A percentile compares a stretch with the other conserved stretches of the same genome.
phyloP scores from a whole-genome alignment of 2,888 invertebrate genomes.

The Drepana falcataria region DNA sequence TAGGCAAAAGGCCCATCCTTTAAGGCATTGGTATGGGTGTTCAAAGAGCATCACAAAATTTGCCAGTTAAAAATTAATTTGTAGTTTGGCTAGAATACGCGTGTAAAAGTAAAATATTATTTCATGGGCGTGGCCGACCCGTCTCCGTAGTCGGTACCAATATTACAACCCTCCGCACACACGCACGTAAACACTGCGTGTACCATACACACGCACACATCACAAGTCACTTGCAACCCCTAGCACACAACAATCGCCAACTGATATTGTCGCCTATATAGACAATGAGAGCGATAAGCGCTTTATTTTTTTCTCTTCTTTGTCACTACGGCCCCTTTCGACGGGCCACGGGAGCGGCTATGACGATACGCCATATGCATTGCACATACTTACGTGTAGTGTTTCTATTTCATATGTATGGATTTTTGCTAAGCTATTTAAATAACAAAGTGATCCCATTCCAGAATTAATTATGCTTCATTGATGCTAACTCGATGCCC shows the following conservation, averaged over 20 bases:
- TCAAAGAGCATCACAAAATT: no score
- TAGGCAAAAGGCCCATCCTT: no score
- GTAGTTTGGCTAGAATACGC: conserved; percentile 17
- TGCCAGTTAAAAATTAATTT: conserved; percentile 8
- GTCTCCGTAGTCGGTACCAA: conserved; percentile 50
- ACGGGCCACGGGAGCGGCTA: conserved; percentile 29
- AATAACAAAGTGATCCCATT: conserved; percentile 31
- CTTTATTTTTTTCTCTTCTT: conserved; percentile 69
- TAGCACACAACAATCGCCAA: conserved; percentile 31
- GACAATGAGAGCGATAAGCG: conserved; percentile 66
- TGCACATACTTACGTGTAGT: conserved; percentile 19
- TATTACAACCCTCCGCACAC: conserved; percentile 47
- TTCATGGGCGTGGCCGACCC: conserved; percentile 59
- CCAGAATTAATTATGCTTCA: conserved; percentile 25
- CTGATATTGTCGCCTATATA: conserved; percentile 45
- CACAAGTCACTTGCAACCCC: conserved; percentile 45
- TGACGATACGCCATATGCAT: conserved; percentile 24
- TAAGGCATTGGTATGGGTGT: no score
- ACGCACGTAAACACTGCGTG: conserved; percentile 20
- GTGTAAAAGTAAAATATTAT: conserved; percentile 59
- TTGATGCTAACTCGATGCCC: conserved; percentile 8
- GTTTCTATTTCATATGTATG: conserved; percentile 11
- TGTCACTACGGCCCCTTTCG: conserved; percentile 45
- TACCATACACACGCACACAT: conserved; percentile 10
- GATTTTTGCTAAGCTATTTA: conserved; percentile 24